phyloP scores from a whole-genome alignment of 2,888 invertebrate species.

The Oscheius sp. region DNA sequence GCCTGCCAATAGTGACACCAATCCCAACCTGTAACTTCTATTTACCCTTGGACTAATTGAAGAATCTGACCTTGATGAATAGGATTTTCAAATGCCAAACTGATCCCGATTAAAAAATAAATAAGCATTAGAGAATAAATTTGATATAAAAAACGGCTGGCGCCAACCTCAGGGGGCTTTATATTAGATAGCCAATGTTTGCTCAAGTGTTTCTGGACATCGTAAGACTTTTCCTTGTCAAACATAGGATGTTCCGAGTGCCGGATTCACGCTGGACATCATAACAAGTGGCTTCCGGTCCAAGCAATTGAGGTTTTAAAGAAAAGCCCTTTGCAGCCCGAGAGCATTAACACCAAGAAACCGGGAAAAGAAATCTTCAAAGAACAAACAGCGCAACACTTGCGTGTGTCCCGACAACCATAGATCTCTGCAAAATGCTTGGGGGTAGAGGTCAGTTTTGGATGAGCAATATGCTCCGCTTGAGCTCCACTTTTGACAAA shows the following conservation, averaged over 20 bases:
- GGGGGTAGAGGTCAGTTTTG: too few relatives aligned
- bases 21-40: neutral
- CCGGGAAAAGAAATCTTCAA: too few relatives aligned
- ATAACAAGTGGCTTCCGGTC: slow-evolving; percentile 29
- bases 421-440: too few relatives aligned
- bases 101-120: neutral
- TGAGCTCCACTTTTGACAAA: too few relatives aligned
- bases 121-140: slow-evolving; percentile 7
- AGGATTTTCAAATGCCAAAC: neutral
- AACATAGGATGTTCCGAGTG: slow-evolving; percentile 14
- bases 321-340: neutral
- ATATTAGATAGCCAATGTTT: slow-evolving; percentile 24
- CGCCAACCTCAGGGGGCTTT: neutral
- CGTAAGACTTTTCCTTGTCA: slow-evolving; percentile 18
- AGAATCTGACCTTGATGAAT: neutral
- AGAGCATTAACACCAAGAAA: neutral
- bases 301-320: neutral
- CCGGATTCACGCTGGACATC: slow-evolving; percentile 35
- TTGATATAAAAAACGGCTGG: neutral
- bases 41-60: neutral
- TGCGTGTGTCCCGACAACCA: too few relatives aligned
- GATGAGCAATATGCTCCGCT: too few relatives aligned
- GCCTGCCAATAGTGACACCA: slow-evolving; percentile 31
- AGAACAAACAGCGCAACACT: too few relatives aligned
- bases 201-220: slow-evolving; percentile 29